A percentile compares a stretch with the other conserved stretches of the same genome.
phyloP scores from a whole-genome alignment of 2,888 invertebrate species.

The Prenolepis imparis region DNA sequence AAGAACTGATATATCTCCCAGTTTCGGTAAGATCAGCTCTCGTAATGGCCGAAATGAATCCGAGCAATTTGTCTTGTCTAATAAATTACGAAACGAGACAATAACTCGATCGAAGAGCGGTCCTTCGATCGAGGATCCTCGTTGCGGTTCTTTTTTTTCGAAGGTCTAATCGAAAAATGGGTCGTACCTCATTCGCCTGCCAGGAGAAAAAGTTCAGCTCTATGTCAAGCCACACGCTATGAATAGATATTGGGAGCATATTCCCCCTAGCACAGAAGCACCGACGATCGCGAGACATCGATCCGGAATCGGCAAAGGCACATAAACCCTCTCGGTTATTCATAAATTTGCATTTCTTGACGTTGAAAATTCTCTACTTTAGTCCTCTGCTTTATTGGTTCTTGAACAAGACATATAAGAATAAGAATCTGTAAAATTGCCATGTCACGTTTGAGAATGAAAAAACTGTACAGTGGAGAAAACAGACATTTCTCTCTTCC shows the following conservation, averaged over 20 bases:
- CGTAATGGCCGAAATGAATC: neutral
- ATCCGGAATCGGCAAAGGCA: neutral
- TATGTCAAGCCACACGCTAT: conserved; percentile 25
- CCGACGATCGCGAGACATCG: conserved; percentile 24
- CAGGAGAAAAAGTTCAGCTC: conserved; percentile 22
- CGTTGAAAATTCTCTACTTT: neutral
- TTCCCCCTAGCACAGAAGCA: conserved; percentile 30
- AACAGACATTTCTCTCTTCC: neutral
- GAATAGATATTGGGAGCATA: conserved; percentile 60
- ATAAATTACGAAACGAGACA: conserved; percentile 28
- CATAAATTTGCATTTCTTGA: conserved; percentile 22
- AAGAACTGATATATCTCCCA: conserved; percentile 8
- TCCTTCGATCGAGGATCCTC: conserved; percentile 16
- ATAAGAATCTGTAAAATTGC: neutral
- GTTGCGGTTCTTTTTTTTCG: neutral
- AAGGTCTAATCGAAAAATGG: conserved; percentile 19
- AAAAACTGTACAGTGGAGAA: neutral
- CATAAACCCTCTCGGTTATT: neutral
- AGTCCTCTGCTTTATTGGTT: neutral
- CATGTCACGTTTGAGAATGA: neutral
- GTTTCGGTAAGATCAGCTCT: neutral
- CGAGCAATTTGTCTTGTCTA: conserved; percentile 29
- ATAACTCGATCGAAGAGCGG: neutral
- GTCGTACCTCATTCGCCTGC: neutral
- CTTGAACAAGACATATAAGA: neutral